These are phyloP conservation scores for Bathynomus jamesi DNA, from an alignment of 1,140 invertebrate genomes.

Conservation along the genomic window DNA sequence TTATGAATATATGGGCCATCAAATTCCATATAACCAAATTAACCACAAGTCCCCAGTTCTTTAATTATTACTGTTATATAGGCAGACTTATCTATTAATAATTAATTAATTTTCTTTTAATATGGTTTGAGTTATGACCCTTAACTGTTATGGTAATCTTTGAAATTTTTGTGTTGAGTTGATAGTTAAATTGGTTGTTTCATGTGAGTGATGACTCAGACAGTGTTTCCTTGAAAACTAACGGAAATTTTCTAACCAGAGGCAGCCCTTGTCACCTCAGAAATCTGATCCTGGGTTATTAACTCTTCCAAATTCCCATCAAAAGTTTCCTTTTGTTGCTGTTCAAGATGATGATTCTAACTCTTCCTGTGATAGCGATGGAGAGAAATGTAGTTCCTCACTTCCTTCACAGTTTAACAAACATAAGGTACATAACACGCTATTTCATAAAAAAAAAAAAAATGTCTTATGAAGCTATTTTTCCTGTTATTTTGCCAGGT, in stretches of 20 bases:
- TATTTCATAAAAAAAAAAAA: not conserved
- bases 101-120: too few relatives aligned
- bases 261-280: not conserved
- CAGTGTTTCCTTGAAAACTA: not conserved
- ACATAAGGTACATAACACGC: not conserved
- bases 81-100: too few relatives aligned
- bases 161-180: too few relatives aligned
- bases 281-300: not conserved
- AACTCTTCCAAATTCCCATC: not conserved
- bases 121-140: too few relatives aligned
- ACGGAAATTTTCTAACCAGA: not conserved
- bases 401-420: not conserved
- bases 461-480: too few relatives aligned
- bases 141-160: too few relatives aligned
- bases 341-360: not conserved
- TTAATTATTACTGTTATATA: too few relatives aligned
- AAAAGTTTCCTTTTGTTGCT: not conserved
- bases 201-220: not conserved
- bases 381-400: not conserved
- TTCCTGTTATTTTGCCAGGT: too few relatives aligned
- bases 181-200: not conserved
- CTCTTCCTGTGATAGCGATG: not conserved
- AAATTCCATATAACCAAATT: too few relatives aligned
- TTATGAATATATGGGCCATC: too few relatives aligned
- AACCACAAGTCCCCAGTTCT: too few relatives aligned